These are phyloP conservation scores for Agrochola lota DNA, from an alignment of 2,888 invertebrate species.

Conservation along the genomic window DNA sequence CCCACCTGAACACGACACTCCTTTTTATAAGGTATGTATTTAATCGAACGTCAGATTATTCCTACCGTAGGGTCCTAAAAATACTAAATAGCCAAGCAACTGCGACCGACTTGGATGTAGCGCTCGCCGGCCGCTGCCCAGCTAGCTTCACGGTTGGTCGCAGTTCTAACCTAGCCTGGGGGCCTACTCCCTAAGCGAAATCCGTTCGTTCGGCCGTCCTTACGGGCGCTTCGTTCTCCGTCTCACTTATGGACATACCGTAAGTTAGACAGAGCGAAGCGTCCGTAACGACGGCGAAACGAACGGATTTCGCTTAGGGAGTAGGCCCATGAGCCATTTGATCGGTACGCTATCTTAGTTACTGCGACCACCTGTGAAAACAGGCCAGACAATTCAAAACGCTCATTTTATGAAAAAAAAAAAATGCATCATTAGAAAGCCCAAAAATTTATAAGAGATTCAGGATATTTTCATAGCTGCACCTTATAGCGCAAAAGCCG, in stretches of 20 bases:
- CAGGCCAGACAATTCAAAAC: not conserved
- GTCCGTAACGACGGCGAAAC: no score
- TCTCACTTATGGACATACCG: no score
- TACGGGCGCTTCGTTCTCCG: no score
- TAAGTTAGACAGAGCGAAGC: no score
- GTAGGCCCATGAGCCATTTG: no score
- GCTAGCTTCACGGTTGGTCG: not conserved
- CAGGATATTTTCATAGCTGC: not conserved
- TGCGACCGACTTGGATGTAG: not conserved
- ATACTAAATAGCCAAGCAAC: not conserved
- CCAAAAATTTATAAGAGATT: not conserved
- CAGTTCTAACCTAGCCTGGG: no score
- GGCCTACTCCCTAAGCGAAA: no score
- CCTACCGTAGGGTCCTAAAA: not conserved
- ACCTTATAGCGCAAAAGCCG: not conserved
- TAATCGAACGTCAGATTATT: not conserved
- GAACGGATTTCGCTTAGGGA: no score
- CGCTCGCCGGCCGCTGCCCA: no score
- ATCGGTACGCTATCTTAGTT: not conserved
- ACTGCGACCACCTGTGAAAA: not conserved
- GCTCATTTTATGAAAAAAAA: not conserved
- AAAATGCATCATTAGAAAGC: not conserved
- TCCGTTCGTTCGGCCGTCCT: no score
- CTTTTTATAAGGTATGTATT: conserved; percentile 1
- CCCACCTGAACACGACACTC: conserved; percentile 11